Base-by-base conservation (phyloP, 1,140 invertebrate genomes). In the Diprion similis region DNA sequence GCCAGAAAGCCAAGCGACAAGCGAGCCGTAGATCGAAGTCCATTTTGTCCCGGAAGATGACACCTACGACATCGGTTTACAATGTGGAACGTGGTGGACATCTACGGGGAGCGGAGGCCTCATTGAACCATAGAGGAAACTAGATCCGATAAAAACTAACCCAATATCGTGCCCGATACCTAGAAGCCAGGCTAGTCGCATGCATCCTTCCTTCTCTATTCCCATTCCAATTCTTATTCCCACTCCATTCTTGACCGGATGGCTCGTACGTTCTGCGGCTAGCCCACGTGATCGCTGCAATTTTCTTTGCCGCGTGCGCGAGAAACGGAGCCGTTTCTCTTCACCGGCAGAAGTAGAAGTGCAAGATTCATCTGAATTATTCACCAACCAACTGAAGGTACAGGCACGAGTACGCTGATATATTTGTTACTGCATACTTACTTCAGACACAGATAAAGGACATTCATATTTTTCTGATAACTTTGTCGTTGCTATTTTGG, bases 61-160 rank as follows among this genome's bases (percentile, higher is more conserved):
- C 51, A 59, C 51, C 51, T 59, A 59, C 51, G 51, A 59, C n/a
- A 59, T 59, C 51, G 11, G 51, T 17, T 59, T 59, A 59, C n/a
- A 59, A 59, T 59, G 51, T 59, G 51, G 51, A 59, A 59, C 51
- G 51, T 59, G 51, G 51, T 59, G 51, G 11, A 59, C 51, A 59
- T 59, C 51, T 59, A 59, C 51, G 51, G 51, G 51, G 51, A 4
- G 51, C 11, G n/a, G 51, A 59, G 51, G 51, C 51, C 51, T 59
- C 51, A 59, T 59, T 59, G 51, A 59, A 59, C 51, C 51, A 59
- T 13, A 15, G 51, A 59, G 51, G 51, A 59, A 59, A 59, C 51
- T 59, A 59, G 51, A 59, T 59, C 51, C 51, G 51, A 59, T 59
- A 59, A 59, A 59, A 59, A 59, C 51, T 59, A 59, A 59, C 51